Evolutionary conservation across 2,888 invertebrate genomes (phyloP), one percentile per base, ranked within the genome.

Genomic region (Mesochorus sp.): DNA sequence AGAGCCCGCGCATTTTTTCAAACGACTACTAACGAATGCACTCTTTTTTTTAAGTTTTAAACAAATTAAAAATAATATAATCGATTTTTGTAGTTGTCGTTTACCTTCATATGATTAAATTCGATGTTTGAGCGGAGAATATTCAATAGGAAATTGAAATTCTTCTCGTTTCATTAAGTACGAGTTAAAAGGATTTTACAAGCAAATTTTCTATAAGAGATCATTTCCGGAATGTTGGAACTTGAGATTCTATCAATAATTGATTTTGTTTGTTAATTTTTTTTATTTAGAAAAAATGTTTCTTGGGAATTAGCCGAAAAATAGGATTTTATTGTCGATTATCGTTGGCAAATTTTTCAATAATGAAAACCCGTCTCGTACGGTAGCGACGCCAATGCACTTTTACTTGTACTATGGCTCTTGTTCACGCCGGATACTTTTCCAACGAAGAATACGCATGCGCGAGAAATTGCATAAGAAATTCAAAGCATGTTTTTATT

Each of bases 341-440:
- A 8, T 49, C 24, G 10, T 24, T 49, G 3, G 3, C 24, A 10
- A 24, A 10, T n/a, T 19, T 24, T 49, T 49, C n/a, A 3, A 34
- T 34, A 4, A 4, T 34, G 10, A 5, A 4, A n/a, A n/a, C 10
- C 2, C 21, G 8, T 21, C 12, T 26, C 37, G 64, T 5, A 17
- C 64, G 17, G 51, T 66, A 26, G 64, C 34, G 64, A 49, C 64
- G 26, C 37, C 17, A 51, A 2, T 37, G 51, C 4, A 0, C 12
- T 17, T 1, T 6, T 37, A 42, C 17, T 3, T 10, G 10, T 10
- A 24, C 37, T 14, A 39, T 21, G 17, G 64, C 37, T 51, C 51
- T 66, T 10, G 17, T 64, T 64, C 10, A 49, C 14, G n/a, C 5
- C 4, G 3, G 26, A 51, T 51, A 21, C 61, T 64, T 21, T 64